Conservation (phyloP, 1,140 invertebrate species). For the Luehdorfia chinensis region DNA sequence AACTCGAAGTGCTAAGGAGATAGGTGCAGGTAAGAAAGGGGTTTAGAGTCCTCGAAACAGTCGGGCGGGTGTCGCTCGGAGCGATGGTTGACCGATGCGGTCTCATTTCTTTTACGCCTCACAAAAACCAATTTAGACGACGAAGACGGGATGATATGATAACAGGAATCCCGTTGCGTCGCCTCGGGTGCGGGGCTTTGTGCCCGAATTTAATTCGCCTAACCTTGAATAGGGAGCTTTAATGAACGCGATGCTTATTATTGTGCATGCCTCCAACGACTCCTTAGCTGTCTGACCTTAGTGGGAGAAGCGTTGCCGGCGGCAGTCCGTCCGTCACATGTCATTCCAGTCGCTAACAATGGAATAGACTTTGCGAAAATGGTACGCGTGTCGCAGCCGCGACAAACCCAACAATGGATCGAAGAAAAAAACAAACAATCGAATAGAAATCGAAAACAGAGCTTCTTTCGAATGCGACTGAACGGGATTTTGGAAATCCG, state of each 20-base stretch:
- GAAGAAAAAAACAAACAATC: slow-evolving; percentile 75
- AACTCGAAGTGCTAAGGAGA: slow-evolving; percentile 22
- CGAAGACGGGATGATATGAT: slow-evolving; percentile 63
- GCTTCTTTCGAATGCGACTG: slow-evolving; percentile 61
- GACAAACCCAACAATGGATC: slow-evolving; percentile 58
- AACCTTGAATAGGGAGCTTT: slow-evolving; percentile 14
- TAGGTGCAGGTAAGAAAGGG: slow-evolving; percentile 56
- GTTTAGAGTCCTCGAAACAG: slow-evolving; percentile 37
- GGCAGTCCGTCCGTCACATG: slow-evolving; percentile 60
- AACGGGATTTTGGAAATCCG: slow-evolving; percentile 76
- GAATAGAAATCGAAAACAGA: slow-evolving; percentile 75
- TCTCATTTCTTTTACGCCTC: slow-evolving; percentile 40
- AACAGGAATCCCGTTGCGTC: slow-evolving; percentile 71
- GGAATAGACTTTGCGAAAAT: slow-evolving; percentile 70
- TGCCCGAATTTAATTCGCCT: slow-evolving; percentile 24
- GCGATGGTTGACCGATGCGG: slow-evolving; percentile 58
- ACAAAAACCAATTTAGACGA: slow-evolving; percentile 67
- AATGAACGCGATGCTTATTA: slow-evolving; percentile 7
- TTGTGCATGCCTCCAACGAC: slow-evolving; percentile 16
- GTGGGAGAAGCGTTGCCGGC: slow-evolving; percentile 22
- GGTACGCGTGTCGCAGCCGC: slow-evolving; percentile 61
- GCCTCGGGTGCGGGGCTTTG: slow-evolving; percentile 44
- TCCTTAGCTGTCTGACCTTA: slow-evolving; percentile 10
- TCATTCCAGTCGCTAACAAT: slow-evolving; percentile 62
- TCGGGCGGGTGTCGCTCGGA: slow-evolving; percentile 60